phyloP scores from a whole-genome alignment of 2,888 invertebrate genomes.

The Drosophila diplacantha region DNA sequence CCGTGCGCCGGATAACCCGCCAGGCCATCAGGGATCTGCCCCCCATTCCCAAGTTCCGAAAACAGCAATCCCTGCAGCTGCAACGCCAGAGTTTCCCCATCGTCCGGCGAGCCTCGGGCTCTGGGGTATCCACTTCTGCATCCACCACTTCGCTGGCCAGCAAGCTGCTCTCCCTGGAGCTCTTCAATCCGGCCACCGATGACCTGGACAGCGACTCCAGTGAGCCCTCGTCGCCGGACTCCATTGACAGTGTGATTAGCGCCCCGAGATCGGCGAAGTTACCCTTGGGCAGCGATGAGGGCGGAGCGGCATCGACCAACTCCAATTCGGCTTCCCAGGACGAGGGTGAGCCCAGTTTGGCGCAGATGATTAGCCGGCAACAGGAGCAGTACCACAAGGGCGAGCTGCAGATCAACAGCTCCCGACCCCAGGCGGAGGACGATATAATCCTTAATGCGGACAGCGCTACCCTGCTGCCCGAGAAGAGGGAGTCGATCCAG shows the following conservation, averaged over 20 bases:
- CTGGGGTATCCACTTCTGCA: constrained; percentile 43
- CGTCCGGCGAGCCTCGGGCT: constrained; percentile 82
- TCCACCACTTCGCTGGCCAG: constrained; percentile 69
- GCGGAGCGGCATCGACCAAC: constrained; percentile 11
- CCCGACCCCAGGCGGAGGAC: constrained; percentile 48
- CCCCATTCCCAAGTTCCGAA: constrained; percentile 81
- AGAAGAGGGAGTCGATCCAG: constrained; percentile 44
- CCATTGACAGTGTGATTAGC: constrained; percentile 90
- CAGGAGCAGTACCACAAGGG: constrained; percentile 58
- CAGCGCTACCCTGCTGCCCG: constrained; percentile 63
- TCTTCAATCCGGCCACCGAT: constrained; percentile 94
- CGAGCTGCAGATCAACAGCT: constrained; percentile 60
- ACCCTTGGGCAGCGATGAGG: constrained; percentile 37
- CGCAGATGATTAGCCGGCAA: constrained; percentile 45
- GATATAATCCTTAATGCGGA: constrained; percentile 73
- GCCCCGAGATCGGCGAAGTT: constrained; percentile 78
- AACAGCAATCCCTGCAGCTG: constrained; percentile 75
- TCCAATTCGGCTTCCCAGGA: constrained; percentile 45
- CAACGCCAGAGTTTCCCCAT: constrained; percentile 81
- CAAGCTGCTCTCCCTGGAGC: constrained; percentile 86
- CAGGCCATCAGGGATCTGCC: constrained; percentile 82
- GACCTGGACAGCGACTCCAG: constrained; percentile 94
- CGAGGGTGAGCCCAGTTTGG: constrained; percentile 47
- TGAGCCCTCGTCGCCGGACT: constrained; percentile 89
- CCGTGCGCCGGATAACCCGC: constrained; percentile 79